Evolutionary conservation across 2,113 vertebrate species (phyloP), one percentile per base, ranked within the genome.

Genomic region (Pseudorectes ferrugineus): DNA sequence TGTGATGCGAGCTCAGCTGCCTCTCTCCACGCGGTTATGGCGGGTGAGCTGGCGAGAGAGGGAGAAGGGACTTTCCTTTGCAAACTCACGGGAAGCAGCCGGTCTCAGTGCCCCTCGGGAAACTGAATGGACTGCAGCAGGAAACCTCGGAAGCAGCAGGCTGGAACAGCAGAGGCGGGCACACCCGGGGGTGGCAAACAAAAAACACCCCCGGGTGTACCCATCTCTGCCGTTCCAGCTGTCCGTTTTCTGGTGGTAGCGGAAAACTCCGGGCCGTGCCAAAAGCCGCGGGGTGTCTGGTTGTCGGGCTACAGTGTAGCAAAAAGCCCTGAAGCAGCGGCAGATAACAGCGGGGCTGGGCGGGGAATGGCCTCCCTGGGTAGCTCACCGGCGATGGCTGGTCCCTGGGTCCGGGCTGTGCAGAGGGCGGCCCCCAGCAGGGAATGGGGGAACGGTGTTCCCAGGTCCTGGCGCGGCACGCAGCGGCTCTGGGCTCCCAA

Each of bases 21-120:
- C 31, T 36, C 21, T 15, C 25, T 29, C 14, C 54, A 58, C 25
- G 13, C 11, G 12, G 12, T 74, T 29, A 46, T 46, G 54, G 15
- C 4, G 0, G 26, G 16, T 2, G 14, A 36, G 26, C 25, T 0
- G 1, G n/a, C 17, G 42, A 55, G 42, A 36, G 52, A 45, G 52
- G 35, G 51, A 31, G 29, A 54, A 54, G 29, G 45, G 28, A 16
- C 57, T 76, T 76, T 55, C 57, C 22, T 49, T 38, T 76, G 24
- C 57, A 49, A 76, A 33, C 22, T 17, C 35, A 29, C 6, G 7
- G 57, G 35, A 35, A 10, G 28, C 52, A 33, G 52, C 31, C 5
- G 31, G 35, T 61, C 28, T 33, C 45, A 38, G 10, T 76, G 57
- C 7, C n/a, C 43, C 35, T 61, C 12, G 22, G 38, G 22, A 23